A percentile compares a stretch with the other conserved stretches of the same genome.
phyloP scores from a whole-genome alignment of 2,888 invertebrate genomes.

The Lepetodrilus schrolli region DNA sequence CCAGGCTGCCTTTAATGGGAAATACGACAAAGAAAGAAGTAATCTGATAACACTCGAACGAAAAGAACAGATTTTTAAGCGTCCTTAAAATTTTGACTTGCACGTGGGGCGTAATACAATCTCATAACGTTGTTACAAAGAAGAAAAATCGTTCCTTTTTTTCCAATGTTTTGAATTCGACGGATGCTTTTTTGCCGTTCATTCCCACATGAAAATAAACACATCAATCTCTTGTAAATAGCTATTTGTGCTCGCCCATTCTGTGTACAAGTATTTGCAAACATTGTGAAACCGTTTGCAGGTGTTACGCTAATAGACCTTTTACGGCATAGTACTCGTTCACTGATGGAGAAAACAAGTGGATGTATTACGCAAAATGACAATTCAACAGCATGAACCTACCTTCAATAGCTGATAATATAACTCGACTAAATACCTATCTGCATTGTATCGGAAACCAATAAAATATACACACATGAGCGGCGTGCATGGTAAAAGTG shows the following conservation, averaged over 20 bases:
- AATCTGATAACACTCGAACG: background rate
- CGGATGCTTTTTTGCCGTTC: background rate
- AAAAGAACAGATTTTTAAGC: conserved; percentile 17
- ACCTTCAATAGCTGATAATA: conserved; percentile 10
- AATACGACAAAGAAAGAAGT: background rate
- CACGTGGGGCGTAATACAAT: conserved; percentile 13
- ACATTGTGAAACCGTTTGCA: conserved; percentile 4
- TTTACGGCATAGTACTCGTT: background rate
- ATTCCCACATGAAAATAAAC: background rate
- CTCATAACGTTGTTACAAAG: background rate
- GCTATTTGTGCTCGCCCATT: background rate
- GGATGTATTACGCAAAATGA: conserved; percentile 4
- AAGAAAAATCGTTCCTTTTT: background rate
- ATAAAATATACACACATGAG: background rate
- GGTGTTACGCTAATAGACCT: conserved; percentile 20
- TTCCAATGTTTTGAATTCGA: background rate
- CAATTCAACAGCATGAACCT: background rate
- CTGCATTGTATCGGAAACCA: background rate
- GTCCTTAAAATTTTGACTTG: background rate
- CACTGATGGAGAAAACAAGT: background rate
- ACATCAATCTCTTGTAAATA: conserved; percentile 16
- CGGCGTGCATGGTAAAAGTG: background rate
- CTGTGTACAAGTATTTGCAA: conserved; percentile 21
- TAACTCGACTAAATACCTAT: conserved; percentile 14
- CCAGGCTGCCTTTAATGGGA: background rate